Conservation (phyloP, 2,888 invertebrate species). For the Seira ritae region DNA sequence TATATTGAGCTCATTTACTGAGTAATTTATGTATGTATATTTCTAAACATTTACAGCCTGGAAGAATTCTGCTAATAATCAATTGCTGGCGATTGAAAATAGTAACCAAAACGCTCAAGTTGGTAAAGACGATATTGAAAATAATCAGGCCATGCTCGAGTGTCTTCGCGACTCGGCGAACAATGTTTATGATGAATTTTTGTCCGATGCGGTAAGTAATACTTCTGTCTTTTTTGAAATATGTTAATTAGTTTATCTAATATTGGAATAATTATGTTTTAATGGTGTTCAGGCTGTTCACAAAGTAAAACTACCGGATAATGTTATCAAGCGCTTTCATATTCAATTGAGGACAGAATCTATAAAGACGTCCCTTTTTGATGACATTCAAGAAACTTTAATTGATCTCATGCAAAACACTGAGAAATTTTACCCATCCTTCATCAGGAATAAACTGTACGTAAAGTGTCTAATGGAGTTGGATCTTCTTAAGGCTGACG, state of each 20-base stretch:
- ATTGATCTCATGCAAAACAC: constrained; percentile 81
- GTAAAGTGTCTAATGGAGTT: constrained; percentile 84
- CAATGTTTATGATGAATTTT: constrained; percentile 86
- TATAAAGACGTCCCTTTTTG: constrained; percentile 87
- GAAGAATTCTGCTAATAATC: constrained; percentile 84
- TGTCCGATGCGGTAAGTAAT: constrained; percentile 82
- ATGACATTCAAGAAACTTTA: constrained; percentile 85
- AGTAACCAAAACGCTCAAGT: constrained; percentile 46
- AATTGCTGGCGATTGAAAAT: constrained; percentile 79
- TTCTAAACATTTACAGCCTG: constrained; percentile 76
- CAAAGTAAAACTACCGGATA: constrained; percentile 81
- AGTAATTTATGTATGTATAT: neutral
- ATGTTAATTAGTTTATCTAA: too few relatives aligned
- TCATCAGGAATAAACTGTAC: constrained; percentile 82
- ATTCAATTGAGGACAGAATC: constrained; percentile 81
- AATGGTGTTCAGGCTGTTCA: constrained; percentile 78
- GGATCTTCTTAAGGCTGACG: constrained; percentile 80
- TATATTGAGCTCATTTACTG: too few relatives aligned
- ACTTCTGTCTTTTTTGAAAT: too few relatives aligned
- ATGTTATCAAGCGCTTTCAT: constrained; percentile 80
- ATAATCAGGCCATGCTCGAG: constrained; percentile 74
- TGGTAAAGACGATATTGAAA: constrained; percentile 66
- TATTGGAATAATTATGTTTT: neutral
- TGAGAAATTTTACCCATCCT: constrained; percentile 81
- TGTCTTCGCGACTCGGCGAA: constrained; percentile 79